Percentiles rank a stretch among this genome's conserved stretches.
These are phyloP conservation scores for Genyomyrus donnyi DNA, from an alignment of 2,113 vertebrate species.

Conservation along the genomic window DNA sequence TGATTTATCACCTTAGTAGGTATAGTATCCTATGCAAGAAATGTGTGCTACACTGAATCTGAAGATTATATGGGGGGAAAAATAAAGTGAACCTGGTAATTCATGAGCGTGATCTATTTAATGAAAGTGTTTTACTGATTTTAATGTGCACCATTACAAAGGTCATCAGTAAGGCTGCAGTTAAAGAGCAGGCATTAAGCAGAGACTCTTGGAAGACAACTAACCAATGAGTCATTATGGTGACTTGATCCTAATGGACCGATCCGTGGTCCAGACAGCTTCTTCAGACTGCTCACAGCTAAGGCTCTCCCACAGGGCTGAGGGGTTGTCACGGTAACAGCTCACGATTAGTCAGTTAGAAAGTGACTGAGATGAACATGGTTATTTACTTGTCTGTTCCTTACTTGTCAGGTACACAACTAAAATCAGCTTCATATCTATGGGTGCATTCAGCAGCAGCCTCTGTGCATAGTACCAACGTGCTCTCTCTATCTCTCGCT, in stretches of 20 bases:
- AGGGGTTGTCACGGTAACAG: constrained; percentile 11
- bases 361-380: not conserved
- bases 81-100: not conserved
- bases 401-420: not conserved
- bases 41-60: not conserved
- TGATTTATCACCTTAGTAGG: not conserved
- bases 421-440: not conserved
- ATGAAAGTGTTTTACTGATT: not conserved
- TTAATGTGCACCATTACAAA: not conserved
- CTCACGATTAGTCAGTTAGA: not conserved
- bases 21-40: not conserved
- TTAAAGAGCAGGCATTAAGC: not conserved
- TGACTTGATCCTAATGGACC: not conserved
- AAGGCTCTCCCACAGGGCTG: not conserved
- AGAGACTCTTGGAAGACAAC: not conserved
- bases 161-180: not conserved
- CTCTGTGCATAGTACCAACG: no score
- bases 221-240: constrained; percentile 1
- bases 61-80: not conserved
- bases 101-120: not conserved
- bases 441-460: not conserved
- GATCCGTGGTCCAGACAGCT: not conserved
- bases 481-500: not conserved
- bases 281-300: not conserved
- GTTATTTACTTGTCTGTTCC: not conserved